These are phyloP conservation scores for Uromys caudimaculatus DNA, from an alignment of 2,797 vertebrate species.

Conservation along the genomic window DNA sequence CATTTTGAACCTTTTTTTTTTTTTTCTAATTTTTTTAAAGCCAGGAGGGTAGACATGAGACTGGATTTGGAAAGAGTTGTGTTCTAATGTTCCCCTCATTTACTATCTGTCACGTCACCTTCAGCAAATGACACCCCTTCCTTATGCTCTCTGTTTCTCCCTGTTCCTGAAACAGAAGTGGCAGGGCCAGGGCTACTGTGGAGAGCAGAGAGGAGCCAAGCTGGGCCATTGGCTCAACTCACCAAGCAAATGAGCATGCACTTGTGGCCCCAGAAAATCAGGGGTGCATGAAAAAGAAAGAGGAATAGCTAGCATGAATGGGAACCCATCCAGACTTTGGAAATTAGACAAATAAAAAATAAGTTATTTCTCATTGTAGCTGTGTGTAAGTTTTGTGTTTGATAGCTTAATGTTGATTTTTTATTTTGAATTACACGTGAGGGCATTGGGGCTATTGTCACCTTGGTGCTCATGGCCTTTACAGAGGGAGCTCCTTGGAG, in stretches of 20 bases:
- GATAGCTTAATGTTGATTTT: conserved; percentile 60
- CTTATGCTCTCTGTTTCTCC: not conserved
- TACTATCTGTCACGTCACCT: not conserved
- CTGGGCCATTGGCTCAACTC: not conserved
- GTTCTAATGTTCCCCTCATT: not conserved
- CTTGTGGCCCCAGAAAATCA: not conserved
- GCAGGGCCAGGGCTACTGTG: not conserved
- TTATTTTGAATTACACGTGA: conserved; percentile 60
- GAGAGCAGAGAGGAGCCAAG: not conserved
- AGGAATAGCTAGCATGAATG: not conserved
- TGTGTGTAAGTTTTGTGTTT: conserved; percentile 24
- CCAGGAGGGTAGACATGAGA: not conserved
- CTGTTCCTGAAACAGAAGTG: not conserved
- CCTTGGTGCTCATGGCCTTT: not conserved
- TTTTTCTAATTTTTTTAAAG: not conserved
- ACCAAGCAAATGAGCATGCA: not conserved
- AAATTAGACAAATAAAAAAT: conserved; percentile 29
- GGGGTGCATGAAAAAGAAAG: not conserved
- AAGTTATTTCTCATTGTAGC: not conserved
- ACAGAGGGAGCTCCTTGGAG: not conserved
- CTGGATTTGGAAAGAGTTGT: not conserved
- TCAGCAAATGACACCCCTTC: not conserved
- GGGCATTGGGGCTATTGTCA: not conserved
- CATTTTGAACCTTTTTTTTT: not conserved
- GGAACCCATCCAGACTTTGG: not conserved